Evolutionary conservation across 2,113 vertebrate species (phyloP), one percentile per base, ranked within the genome.

Genomic region (Brachyistius frenatus): DNA sequence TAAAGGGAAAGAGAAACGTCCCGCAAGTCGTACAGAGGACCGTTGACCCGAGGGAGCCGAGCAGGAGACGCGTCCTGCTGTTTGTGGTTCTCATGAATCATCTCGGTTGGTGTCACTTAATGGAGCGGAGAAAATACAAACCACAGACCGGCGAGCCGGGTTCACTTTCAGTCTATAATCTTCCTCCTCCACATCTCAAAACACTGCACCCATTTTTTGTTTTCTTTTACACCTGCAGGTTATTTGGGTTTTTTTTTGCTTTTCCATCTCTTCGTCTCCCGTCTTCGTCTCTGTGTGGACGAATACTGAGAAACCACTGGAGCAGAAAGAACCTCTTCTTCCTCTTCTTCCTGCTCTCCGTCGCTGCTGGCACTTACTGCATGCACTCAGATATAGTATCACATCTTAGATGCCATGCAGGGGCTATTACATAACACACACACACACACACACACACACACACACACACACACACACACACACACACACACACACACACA

Each of bases 241-340:
- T 31, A 3, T 0, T 11, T 23, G 23, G 23, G 1, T 23, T 39
- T n/a, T 0, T 5, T 52, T 10, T 14, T 16, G 9, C 16, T 6
- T 35, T 50, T 53, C 31, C 30, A 0, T 33, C 70, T 47, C 50
- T 16, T 31, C 54, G 67, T 32, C n/a, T 8, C 0, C 41, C 31
- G 4, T 36, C 16, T 54, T 10, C 2, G 0, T 58, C 10, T 66
- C 5, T 6, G 8, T 30, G 49, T 7, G 16, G 67, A 78, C 33
- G 78, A 49, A 57, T 46, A 31, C 31, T 23, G 46, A 13, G 39
- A 49, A 35, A 46, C 63, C 47, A 23, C 83, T 53, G 78, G 23
- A 67, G 65, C 85, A 86, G 70, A 73, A 80, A n/a, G 7, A 68
- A 84, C 64, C 72, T 70, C 46, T 7, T 61, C 71, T 54, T 53